phyloP scores from a whole-genome alignment of 1,140 invertebrate genomes.

The Aricia agestis region DNA sequence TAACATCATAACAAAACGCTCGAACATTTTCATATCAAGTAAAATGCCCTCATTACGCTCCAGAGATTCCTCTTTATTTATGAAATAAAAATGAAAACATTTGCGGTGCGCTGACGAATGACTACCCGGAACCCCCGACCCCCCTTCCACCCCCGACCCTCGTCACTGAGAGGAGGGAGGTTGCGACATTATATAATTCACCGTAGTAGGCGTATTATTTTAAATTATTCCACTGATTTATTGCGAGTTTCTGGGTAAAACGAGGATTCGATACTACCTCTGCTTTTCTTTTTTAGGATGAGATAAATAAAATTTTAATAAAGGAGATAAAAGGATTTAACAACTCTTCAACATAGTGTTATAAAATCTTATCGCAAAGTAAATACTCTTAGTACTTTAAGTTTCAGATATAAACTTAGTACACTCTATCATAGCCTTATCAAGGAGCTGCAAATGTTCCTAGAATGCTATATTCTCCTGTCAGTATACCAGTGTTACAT shows the following conservation, averaged over 20 bases:
- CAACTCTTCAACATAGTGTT: no score
- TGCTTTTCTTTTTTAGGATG: not conserved
- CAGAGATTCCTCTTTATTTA: slow-evolving; percentile 66
- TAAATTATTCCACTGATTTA: slow-evolving; percentile 10
- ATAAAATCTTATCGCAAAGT: no score
- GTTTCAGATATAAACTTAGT: no score
- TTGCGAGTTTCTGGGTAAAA: not conserved
- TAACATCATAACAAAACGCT: not conserved
- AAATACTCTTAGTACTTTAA: no score
- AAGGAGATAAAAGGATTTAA: no score
- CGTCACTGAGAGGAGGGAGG: slow-evolving; percentile 20
- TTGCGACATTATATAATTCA: slow-evolving; percentile 42
- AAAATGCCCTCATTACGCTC: slow-evolving; percentile 51
- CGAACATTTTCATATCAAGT: slow-evolving; percentile 4
- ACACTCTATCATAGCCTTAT: no score
- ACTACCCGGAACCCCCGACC: slow-evolving; percentile 30
- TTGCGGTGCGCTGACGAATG: slow-evolving; percentile 66
- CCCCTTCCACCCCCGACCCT: slow-evolving; percentile 23
- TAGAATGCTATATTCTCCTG: no score
- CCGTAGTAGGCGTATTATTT: slow-evolving; percentile 26
- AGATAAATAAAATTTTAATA: no score
- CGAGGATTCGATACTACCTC: not conserved
- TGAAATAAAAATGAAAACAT: slow-evolving; percentile 75
- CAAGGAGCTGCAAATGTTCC: no score
- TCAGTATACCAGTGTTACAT: no score